Conservation (phyloP, 2,113 vertebrate genomes). For the Electrona antarctica region DNA sequence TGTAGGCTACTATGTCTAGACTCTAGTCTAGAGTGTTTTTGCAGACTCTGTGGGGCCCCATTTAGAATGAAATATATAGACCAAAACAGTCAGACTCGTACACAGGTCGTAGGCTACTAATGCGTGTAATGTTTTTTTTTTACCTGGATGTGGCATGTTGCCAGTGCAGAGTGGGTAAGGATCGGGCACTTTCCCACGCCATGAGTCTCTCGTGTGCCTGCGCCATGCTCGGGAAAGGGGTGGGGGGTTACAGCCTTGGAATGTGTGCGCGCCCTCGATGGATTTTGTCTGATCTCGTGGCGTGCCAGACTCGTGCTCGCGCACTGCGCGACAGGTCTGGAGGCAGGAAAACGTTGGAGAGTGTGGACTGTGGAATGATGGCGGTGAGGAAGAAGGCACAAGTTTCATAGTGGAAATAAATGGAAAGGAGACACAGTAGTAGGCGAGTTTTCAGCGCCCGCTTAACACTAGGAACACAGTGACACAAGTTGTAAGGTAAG, state of each 20-base stretch:
- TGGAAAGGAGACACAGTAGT: slow-evolving; percentile 20
- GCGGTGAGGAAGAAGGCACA: slow-evolving; percentile 74
- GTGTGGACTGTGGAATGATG: slow-evolving; percentile 70
- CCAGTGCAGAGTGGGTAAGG: slow-evolving; percentile 25
- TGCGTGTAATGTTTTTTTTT: background rate
- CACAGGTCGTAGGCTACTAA: too few relatives aligned
- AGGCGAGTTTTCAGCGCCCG: slow-evolving; percentile 28
- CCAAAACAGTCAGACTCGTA: too few relatives aligned
- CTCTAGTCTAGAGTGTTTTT: too few relatives aligned
- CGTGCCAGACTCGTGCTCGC: slow-evolving; percentile 56
- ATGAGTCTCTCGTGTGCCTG: slow-evolving; percentile 37
- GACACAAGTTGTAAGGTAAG: slow-evolving; percentile 62
- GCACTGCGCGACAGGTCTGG: slow-evolving; percentile 74
- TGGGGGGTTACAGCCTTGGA: slow-evolving; percentile 72
- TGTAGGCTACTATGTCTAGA: too few relatives aligned
- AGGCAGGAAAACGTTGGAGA: slow-evolving; percentile 32
- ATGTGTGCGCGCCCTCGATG: slow-evolving; percentile 75
- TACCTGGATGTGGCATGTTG: slow-evolving; percentile 17
- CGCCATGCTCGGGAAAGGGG: slow-evolving; percentile 39
- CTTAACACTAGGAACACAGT: slow-evolving; percentile 48
- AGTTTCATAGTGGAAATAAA: slow-evolving; percentile 62
- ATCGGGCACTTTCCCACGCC: slow-evolving; percentile 62
- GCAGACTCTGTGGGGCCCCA: too few relatives aligned
- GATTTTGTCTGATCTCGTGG: slow-evolving; percentile 34
- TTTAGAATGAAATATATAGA: too few relatives aligned